Evolutionary conservation across 2,888 invertebrate genomes (phyloP).

Genomic region (Perdita meconis): DNA sequence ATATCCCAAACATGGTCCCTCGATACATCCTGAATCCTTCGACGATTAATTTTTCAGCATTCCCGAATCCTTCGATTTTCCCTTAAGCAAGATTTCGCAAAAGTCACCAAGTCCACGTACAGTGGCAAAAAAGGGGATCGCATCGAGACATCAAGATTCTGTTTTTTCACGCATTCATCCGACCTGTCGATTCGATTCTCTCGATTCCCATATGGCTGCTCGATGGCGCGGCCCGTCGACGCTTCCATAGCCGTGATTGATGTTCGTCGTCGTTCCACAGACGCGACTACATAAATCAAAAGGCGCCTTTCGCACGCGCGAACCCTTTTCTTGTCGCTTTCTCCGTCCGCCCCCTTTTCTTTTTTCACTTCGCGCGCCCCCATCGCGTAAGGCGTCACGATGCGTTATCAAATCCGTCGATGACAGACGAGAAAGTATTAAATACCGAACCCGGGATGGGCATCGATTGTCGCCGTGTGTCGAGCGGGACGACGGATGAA

Average conservation of each 20-base stretch:
- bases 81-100: no score
- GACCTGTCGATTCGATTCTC: constrained; percentile 56
- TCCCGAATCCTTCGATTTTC: not conserved
- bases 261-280: constrained; percentile 73
- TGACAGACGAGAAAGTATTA: constrained; percentile 73
- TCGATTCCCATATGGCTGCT: constrained; percentile 52
- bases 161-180: constrained; percentile 55
- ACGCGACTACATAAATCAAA: constrained; percentile 78
- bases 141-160: constrained; percentile 29
- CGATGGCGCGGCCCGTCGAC: constrained; percentile 45
- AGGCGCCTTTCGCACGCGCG: constrained; percentile 53
- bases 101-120: not conserved
- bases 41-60: not conserved
- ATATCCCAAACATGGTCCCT: no score
- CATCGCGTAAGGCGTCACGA: constrained; percentile 24
- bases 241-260: constrained; percentile 73
- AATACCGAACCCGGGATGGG: constrained; percentile 66
- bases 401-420: constrained; percentile 70
- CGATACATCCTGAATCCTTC: not conserved
- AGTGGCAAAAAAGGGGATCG: not conserved
- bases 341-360: not conserved
- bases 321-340: constrained; percentile 59
- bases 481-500: constrained; percentile 22
- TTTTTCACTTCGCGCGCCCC: not conserved
- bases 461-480: constrained; percentile 69